phyloP scores from a whole-genome alignment of 2,888 invertebrate genomes.

The Temnothorax ravouxi region DNA sequence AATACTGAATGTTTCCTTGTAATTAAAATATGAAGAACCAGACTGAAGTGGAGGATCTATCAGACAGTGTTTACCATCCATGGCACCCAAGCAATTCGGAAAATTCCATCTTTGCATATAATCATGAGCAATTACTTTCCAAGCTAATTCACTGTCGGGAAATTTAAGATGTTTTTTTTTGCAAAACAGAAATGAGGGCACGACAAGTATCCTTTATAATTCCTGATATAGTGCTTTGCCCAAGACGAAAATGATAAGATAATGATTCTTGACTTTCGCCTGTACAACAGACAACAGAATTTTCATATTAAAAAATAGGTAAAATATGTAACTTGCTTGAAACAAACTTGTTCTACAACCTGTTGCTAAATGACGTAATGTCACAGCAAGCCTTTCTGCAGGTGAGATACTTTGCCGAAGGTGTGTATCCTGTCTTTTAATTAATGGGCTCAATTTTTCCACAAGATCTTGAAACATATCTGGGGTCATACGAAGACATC shows the following conservation, averaged over 20 bases:
- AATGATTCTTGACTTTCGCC: slow-evolving; percentile 9
- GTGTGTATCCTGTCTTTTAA: neutral
- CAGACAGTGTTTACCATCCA: slow-evolving; percentile 6
- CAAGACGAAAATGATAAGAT: slow-evolving; percentile 20
- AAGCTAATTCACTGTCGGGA: neutral
- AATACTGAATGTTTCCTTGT: slow-evolving; percentile 5
- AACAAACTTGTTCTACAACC: neutral
- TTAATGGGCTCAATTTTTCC: neutral
- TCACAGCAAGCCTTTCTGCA: slow-evolving; percentile 17
- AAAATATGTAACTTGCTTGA: neutral
- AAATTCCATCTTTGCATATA: neutral
- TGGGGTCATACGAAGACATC: slow-evolving; percentile 15
- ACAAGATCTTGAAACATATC: slow-evolving; percentile 17
- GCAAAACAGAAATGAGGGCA: neutral
- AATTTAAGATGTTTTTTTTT: neutral
- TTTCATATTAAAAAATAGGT: neutral
- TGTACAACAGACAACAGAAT: neutral
- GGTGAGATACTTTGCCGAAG: neutral
- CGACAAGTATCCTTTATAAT: neutral
- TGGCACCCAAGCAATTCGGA: neutral
- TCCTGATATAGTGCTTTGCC: slow-evolving; percentile 9
- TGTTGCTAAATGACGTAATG: slow-evolving; percentile 21
- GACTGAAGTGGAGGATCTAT: slow-evolving; percentile 12
- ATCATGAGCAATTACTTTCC: slow-evolving; percentile 2
- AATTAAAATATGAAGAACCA: slow-evolving; percentile 6